Evolutionary conservation across 2,797 vertebrate genomes (phyloP).

Genomic region (Mus caroli): DNA sequence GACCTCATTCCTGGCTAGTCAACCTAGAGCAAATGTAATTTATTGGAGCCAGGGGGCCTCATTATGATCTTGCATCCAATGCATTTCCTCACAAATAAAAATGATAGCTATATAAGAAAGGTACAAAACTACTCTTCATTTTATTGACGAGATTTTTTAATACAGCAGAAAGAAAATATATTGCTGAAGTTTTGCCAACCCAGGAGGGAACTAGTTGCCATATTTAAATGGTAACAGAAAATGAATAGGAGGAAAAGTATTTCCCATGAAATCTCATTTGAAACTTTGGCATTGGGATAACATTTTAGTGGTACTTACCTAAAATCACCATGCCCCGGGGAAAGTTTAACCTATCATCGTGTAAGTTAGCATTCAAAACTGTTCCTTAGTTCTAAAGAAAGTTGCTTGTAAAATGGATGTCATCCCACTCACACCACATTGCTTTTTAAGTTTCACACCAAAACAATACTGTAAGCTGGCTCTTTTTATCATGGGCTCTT

Average conservation of each 20-base stretch:
- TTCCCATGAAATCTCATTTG: conserved; percentile 64
- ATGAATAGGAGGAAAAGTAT: conserved; percentile 35
- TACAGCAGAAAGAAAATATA: conserved; percentile 66
- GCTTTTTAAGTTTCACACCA: conserved; percentile 62
- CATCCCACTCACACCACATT: not conserved
- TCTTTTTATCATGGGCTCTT: conserved; percentile 37
- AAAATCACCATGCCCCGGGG: conserved; percentile 45
- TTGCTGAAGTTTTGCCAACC: conserved; percentile 36
- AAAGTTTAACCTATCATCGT: conserved; percentile 50
- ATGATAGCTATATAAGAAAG: conserved; percentile 62
- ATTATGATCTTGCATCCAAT: conserved; percentile 70
- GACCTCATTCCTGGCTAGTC: conserved; percentile 73
- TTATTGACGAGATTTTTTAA: conserved; percentile 74
- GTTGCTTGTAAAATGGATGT: not conserved
- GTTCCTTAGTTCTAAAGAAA: conserved; percentile 46
- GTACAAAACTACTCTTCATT: conserved; percentile 65
- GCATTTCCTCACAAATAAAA: conserved; percentile 72
- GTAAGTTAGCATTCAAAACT: conserved; percentile 58
- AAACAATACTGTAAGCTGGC: conserved; percentile 11
- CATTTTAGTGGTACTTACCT: conserved; percentile 51
- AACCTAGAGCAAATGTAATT: conserved; percentile 77
- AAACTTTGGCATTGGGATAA: conserved; percentile 56
- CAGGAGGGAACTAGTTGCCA: conserved; percentile 22
- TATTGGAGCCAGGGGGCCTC: conserved; percentile 72
- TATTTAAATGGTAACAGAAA: conserved; percentile 65